Base-by-base conservation (phyloP, 53 echinoderm and acorn worm genomes). In the Actinopyga echinites region DNA sequence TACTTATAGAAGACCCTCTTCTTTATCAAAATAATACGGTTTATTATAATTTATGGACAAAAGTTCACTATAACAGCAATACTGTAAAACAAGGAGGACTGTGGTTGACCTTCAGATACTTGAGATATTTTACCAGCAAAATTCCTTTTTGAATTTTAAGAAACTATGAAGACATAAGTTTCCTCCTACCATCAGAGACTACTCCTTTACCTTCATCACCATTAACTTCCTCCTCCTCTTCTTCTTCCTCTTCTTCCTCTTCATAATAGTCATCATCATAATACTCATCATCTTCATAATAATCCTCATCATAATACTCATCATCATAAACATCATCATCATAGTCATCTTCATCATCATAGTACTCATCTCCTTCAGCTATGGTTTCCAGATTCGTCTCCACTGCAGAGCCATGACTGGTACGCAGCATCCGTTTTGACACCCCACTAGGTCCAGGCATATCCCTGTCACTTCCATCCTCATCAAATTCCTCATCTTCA, bases 231-330 rank as follows among this genome's bases (percentile, higher is more conserved):
- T 75, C 59, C 4, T 78, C 78, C 60, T 80, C 65, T 6, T 86
- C 79, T 8, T 80, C 64, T 79, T 82, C 81, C 30, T 82, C 65
- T 13, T 84, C 75, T 11, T 85, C 80, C 43, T 82, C 82, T 17
- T 85, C 75, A 29, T 57, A 57, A 28, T 64, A 32, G 19, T 84
- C 66, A 5, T 68, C 84, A 3, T 85, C 68, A 8, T 66, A 59
- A 25, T 75, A 75, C 22, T 34, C 17, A 8, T 20, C 11, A 19
- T 69, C 38, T 1, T 32, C 71, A 5, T 71, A 23, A 33, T 71
- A 40, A 6, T 71, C 36, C 3, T 29, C 34, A 34, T 68, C 34
- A 30, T 68, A 34, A 9, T 71, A 40, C 25, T 44, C 71, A 44
- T 71, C 42, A 17, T 49, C 49, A 49, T 49, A 49, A 0, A 6